Evolutionary conservation across 2,888 invertebrate species (phyloP).

Genomic region (Epinotia brunnichana): DNA sequence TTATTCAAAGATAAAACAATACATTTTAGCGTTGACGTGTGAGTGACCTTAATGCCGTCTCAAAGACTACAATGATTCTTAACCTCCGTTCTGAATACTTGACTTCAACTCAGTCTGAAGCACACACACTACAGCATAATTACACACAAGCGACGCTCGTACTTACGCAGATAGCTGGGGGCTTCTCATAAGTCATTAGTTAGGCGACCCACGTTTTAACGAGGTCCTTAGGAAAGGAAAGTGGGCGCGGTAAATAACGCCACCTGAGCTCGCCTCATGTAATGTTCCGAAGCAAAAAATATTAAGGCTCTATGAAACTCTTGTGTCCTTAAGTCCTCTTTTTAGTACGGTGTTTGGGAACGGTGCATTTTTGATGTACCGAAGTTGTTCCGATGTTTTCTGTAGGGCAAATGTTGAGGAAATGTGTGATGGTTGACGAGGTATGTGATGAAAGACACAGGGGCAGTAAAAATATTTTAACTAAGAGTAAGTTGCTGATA

Average conservation of each 20-base stretch:
- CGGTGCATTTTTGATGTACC: conserved; percentile 23
- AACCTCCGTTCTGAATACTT: not conserved
- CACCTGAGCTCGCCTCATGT: conserved; percentile 43
- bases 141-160: conserved; percentile 21
- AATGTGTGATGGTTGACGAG: not conserved
- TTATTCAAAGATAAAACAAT: no score
- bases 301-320: not conserved
- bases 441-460: not conserved
- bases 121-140: conserved; percentile 31
- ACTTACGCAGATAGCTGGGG: conserved; percentile 37
- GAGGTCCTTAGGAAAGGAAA: conserved; percentile 44
- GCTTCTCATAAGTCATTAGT: conserved; percentile 44
- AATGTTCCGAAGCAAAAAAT: not conserved
- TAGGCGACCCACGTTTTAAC: conserved; percentile 45
- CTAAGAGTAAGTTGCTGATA: no score
- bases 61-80: not conserved
- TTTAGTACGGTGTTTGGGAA: conserved; percentile 2
- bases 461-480: no score
- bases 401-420: conserved; percentile 1
- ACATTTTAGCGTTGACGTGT: not conserved
- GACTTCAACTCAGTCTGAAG: conserved; percentile 13
- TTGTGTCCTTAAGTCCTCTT: not conserved
- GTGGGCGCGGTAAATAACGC: conserved; percentile 45
- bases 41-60: not conserved
- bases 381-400: conserved; percentile 21